Evolutionary conservation across 2,797 vertebrate species (phyloP), one percentile per base, ranked within the genome.

Genomic region (Micrastur ruficollis): DNA sequence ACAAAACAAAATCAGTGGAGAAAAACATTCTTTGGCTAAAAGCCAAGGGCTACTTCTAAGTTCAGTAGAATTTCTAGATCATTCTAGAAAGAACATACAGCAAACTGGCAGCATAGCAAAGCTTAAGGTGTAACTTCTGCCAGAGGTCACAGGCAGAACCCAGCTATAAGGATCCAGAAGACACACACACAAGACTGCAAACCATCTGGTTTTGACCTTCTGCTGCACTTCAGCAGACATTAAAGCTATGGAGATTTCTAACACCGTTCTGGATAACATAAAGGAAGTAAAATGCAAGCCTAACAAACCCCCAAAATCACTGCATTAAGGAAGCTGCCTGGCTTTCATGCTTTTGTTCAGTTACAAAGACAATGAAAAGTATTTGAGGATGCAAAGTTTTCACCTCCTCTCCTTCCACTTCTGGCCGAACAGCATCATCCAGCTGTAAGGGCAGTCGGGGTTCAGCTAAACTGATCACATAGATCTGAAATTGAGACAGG

Each of bases 321-420:
- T 36, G 4, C 53, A 58, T 31, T 61, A 81, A 90, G 78, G 47
- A 88, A 90, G 31, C 8, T 86, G 50, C 25, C 38, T 29, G n/a
- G 38, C 18, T 93, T 80, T 90, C 0, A 12, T 25, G 63, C 15
- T 86, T 85, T 78, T 90, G 62, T 56, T 95, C 67, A 66, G 53
- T 55, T 71, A 94, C 40, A 74, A 70, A 91, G 36, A 91, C 46
- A 93, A 72, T 16, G 52, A 75, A 17, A 90, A 49, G 5, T 53
- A 90, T 88, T 74, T 61, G 53, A 92, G 93, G 86, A 87, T 55
- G 55, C 42, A 46, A 78, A 91, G 61, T 91, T 96, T 96, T 98
- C 97, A 99, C 99, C 99, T 99, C 99, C 79, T 99, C 99, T 61
- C 99, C 99, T 72, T 99, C 99, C 63, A 98, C 98, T 79, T 99